Base-by-base conservation (phyloP, 23 tunicate species). In the Phallusia fumigata region DNA sequence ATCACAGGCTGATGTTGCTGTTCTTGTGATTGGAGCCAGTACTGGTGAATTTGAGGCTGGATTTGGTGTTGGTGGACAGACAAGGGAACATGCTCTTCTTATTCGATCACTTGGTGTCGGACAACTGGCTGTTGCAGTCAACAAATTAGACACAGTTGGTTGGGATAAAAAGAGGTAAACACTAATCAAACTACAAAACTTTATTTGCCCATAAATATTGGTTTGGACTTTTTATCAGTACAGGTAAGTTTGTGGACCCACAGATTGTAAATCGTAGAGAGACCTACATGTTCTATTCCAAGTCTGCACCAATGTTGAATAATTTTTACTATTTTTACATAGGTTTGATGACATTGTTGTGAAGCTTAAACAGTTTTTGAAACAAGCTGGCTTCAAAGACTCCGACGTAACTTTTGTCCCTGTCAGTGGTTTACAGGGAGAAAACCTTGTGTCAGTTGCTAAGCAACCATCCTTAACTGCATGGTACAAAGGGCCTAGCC, bases 21-120 rank as follows among this genome's bases (percentile, higher is more conserved):
- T 93, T 21, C 80, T 96, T 24, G 95, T 96, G 51, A 83, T 96
- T 58, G 97, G 90, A n/a, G 91, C 99, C 0, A 88, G 96, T 34
- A 86, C 89, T 10, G 97, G 95, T 5, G 97, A 96, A 35, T 96
- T 96, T 79, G 99, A 96, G 77, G 95, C 99, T 21, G 99, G 99
- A 11, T 96, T 96, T 78, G 90, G 91, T 30, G 74, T 82, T 13
- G 99, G 99, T 22, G 99, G 99, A 6, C 99, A 96, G 64, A 96
- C 99, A 8, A 69, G 95, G 47, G 99, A 96, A 81, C 99, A 96
- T 81, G 86, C 93, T 3, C 53, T 88, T 11, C 82, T 96, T 15
- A 88, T 95, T 33, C 90, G 99, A 64, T 84, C 92, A 40, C 86
- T 96, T 19, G 99, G 99, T 69, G 93, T 94, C 33, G 65, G 90